Conservation (phyloP, 64 coral and sea anemone species). For the Montipora cactus region DNA sequence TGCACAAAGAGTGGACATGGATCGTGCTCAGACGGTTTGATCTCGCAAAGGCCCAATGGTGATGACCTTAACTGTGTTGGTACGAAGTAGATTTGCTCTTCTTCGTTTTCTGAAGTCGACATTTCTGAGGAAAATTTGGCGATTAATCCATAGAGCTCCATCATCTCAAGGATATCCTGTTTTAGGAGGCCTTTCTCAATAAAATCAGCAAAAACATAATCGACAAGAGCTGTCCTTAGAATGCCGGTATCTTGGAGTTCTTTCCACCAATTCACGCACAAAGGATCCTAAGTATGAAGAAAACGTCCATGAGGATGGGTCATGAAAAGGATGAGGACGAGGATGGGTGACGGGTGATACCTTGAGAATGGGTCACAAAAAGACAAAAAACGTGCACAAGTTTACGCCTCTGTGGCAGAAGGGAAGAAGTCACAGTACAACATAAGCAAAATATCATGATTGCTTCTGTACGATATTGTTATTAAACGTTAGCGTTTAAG, state of each 20-base stretch:
- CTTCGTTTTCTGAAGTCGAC: background rate
- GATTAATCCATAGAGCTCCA: conserved; percentile 68
- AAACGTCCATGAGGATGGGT: too few species aligned
- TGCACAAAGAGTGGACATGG: conserved; percentile 50
- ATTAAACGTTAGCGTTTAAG: too few species aligned
- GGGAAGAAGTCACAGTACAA: too few species aligned
- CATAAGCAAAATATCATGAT: too few species aligned
- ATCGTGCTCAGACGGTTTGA: conserved; percentile 5
- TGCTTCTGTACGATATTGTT: too few species aligned
- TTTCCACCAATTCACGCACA: conserved; percentile 25
- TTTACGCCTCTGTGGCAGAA: too few species aligned
- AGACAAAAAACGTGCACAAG: too few species aligned
- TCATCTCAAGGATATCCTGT: conserved; percentile 67
- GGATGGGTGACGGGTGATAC: too few species aligned
- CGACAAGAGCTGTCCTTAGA: conserved; percentile 42
- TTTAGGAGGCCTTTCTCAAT: conserved; percentile 5
- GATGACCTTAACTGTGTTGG: conserved; percentile 58
- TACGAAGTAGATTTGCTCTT: conserved; percentile 30
- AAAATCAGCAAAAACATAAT: conserved; percentile 49
- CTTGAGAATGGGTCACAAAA: too few species aligned
- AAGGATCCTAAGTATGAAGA: conserved; percentile 10
- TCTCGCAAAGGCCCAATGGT: conserved; percentile 25
- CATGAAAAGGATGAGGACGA: too few species aligned
- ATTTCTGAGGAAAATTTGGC: conserved; percentile 5
- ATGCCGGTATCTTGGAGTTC: conserved; percentile 54